Conservation (phyloP, 2,888 invertebrate genomes). For the Habrosyne pyritoides region DNA sequence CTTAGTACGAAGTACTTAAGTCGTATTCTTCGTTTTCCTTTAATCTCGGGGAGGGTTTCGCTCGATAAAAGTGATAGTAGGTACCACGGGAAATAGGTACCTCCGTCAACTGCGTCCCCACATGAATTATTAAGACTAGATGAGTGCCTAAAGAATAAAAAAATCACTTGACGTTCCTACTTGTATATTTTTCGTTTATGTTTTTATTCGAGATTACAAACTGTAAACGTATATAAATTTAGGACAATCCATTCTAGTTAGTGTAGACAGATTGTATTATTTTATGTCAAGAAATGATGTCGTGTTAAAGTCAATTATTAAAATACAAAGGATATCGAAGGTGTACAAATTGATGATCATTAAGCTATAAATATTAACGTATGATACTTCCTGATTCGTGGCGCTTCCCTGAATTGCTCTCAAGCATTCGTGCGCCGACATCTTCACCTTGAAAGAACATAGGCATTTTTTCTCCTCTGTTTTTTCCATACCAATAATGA, state of each 20-base stretch:
- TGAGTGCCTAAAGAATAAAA: slow-evolving; percentile 54
- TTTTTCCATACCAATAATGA: slow-evolving; percentile 71
- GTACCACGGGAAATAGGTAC: too few species aligned
- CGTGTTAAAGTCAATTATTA: slow-evolving; percentile 2
- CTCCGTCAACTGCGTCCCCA: slow-evolving; percentile 58
- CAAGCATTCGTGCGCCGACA: slow-evolving; percentile 68
- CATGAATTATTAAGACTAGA: slow-evolving; percentile 68
- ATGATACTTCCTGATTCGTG: slow-evolving; percentile 68
- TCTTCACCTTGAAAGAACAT: slow-evolving; percentile 77
- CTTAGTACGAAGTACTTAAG: slow-evolving; percentile 34
- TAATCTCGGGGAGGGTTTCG: slow-evolving; percentile 51
- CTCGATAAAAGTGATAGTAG: slow-evolving; percentile 53
- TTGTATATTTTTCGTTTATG: slow-evolving; percentile 28
- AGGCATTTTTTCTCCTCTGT: slow-evolving; percentile 65
- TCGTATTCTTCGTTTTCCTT: slow-evolving; percentile 49
- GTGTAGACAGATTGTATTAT: too few species aligned
- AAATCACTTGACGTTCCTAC: slow-evolving; percentile 34
- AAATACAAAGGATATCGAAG: slow-evolving; percentile 3
- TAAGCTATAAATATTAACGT: slow-evolving; percentile 60
- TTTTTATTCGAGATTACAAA: slow-evolving; percentile 9
- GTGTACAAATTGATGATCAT: slow-evolving; percentile 37
- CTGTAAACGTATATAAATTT: background rate
- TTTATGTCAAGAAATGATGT: background rate
- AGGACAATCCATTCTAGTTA: background rate
- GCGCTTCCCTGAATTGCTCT: slow-evolving; percentile 72